phyloP scores from a whole-genome alignment of 2,113 vertebrate genomes.

The Paramormyrops kingsleyae region DNA sequence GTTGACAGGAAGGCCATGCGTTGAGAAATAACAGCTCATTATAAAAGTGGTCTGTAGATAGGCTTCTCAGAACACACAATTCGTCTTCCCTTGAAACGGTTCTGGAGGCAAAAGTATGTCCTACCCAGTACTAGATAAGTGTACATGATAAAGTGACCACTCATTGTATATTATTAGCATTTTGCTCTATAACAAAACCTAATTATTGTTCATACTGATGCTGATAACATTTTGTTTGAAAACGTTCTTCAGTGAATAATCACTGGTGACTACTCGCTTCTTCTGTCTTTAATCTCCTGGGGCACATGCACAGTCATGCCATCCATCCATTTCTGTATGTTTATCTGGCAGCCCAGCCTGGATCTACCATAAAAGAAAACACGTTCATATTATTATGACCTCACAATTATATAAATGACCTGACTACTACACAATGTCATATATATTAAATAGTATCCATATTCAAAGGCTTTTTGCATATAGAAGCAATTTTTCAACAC shows the following conservation, averaged over 20 bases:
- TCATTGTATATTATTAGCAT: background rate
- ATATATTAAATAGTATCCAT: background rate
- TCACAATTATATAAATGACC: background rate
- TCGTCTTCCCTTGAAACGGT: background rate
- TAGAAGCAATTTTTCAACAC: background rate
- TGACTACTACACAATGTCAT: background rate
- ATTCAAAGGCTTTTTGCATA: background rate
- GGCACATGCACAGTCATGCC: conserved; percentile 59
- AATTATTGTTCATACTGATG: background rate
- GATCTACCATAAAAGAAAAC: conserved; percentile 47
- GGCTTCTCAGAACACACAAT: background rate
- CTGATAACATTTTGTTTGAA: background rate
- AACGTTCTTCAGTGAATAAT: background rate
- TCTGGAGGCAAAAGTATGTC: background rate
- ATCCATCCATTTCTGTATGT: conserved; percentile 56
- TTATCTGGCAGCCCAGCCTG: conserved; percentile 66
- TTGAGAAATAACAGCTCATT: background rate
- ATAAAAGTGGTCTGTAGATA: background rate
- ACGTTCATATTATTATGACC: background rate
- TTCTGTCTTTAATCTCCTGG: conserved; percentile 40
- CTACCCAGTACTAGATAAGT: background rate
- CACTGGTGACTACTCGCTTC: background rate
- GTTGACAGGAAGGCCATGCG: background rate
- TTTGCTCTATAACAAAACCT: background rate
- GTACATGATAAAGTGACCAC: background rate